phyloP scores from a whole-genome alignment of 2,113 vertebrate species.

The Copsychus sechellarum region DNA sequence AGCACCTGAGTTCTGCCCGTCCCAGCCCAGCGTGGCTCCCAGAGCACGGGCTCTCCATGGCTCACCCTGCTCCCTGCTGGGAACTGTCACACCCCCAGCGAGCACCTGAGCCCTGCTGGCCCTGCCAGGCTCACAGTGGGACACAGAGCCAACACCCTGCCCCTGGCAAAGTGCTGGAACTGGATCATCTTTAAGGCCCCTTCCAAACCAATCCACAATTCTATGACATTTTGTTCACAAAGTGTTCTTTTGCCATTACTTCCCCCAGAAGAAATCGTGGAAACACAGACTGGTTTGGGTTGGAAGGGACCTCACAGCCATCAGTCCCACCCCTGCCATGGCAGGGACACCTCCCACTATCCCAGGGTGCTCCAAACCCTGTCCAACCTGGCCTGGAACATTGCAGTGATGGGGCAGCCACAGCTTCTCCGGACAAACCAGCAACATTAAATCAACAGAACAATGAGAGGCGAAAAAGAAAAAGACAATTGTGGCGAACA shows the following conservation, averaged over 20 bases:
- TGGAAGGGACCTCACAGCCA: background rate
- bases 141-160: too few species aligned
- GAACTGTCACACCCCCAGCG: accelerated
- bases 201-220: background rate
- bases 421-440: background rate
- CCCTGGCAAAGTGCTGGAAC: background rate
- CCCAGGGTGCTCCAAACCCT: background rate
- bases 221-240: background rate
- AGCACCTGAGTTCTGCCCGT: accelerated
- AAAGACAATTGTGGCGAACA: conserved; percentile 58
- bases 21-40: accelerated
- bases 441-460: conserved; percentile 54
- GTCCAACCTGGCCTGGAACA: background rate
- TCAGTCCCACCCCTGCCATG: accelerated
- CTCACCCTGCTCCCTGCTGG: background rate
- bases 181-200: background rate
- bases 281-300: background rate
- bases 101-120: accelerated
- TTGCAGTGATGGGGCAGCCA: background rate
- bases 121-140: accelerated
- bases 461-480: conserved; percentile 37
- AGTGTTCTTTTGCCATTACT: background rate
- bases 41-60: accelerated
- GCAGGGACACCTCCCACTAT: background rate
- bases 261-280: background rate